A percentile compares a stretch with the other conserved stretches of the same genome.
These are phyloP conservation scores for Numenius arquata DNA, from an alignment of 2,113 vertebrate species.

Conservation along the genomic window DNA sequence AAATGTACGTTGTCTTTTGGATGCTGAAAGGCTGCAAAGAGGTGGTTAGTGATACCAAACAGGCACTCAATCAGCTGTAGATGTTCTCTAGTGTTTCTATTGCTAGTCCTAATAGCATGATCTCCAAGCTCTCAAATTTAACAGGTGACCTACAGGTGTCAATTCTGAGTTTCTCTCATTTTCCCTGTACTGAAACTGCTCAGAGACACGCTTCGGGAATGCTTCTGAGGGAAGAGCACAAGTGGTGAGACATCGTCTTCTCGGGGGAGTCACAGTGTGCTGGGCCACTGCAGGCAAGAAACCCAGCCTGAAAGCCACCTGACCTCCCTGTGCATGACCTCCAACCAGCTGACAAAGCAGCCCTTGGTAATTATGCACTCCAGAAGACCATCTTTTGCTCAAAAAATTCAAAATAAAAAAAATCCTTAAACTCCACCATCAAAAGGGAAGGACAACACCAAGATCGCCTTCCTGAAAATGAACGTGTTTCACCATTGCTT, in stretches of 20 bases:
- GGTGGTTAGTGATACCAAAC: background rate
- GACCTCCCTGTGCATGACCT: background rate
- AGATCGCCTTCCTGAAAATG: background rate
- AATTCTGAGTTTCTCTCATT: background rate
- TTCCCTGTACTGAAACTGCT: background rate
- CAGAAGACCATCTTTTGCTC: background rate
- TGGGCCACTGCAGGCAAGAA: background rate
- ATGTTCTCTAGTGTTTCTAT: background rate
- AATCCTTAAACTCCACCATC: background rate
- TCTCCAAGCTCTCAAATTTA: background rate
- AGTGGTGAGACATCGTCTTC: background rate
- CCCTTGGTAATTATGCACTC: background rate
- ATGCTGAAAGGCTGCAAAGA: background rate
- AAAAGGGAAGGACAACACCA: background rate
- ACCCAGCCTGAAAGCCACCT: background rate
- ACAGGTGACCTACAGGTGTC: background rate
- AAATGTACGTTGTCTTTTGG: rapidly evolving
- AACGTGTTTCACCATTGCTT: rapidly evolving
- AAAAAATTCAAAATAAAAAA: background rate
- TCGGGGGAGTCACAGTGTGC: background rate
- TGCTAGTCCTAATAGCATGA: background rate
- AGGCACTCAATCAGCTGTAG: background rate
- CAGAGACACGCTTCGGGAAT: background rate
- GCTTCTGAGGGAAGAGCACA: background rate
- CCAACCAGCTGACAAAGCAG: background rate